Evolutionary conservation across 2,797 vertebrate genomes (phyloP).

Genomic region (Phalloptychus januarius): DNA sequence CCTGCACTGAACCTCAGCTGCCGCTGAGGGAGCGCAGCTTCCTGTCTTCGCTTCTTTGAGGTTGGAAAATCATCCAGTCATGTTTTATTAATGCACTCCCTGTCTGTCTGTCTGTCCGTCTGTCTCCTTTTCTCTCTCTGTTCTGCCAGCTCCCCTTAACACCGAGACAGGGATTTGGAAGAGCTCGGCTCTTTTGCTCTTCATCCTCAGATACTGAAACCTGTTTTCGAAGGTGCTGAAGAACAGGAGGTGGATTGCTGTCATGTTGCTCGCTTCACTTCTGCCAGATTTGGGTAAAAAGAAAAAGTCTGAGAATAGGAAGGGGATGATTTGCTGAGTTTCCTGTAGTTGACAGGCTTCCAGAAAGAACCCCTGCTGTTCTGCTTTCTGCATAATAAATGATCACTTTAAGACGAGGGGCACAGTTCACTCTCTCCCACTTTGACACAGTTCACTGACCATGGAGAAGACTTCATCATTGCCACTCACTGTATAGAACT

Average conservation of each 20-base stretch:
- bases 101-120: constrained; percentile 57
- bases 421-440: constrained; percentile 42
- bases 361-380: constrained; percentile 23
- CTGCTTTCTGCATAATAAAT: constrained; percentile 63
- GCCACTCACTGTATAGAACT: not conserved
- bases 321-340: constrained; percentile 18
- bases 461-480: constrained; percentile 16
- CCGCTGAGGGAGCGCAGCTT: constrained; percentile 70
- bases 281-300: constrained; percentile 28
- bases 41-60: constrained; percentile 79
- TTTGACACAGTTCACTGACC: constrained; percentile 48
- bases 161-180: constrained; percentile 53
- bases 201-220: constrained; percentile 36
- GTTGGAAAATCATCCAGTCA: constrained; percentile 80
- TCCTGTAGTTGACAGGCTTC: constrained; percentile 13
- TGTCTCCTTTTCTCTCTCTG: constrained; percentile 41
- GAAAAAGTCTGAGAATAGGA: constrained; percentile 25
- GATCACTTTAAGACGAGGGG: constrained; percentile 41
- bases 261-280: constrained; percentile 39
- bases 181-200: constrained; percentile 56
- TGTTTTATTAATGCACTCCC: constrained; percentile 82
- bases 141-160: constrained; percentile 45
- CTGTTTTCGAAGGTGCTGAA: constrained; percentile 27
- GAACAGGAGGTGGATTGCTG: constrained; percentile 32
- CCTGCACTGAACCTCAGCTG: constrained; percentile 78